Evolutionary conservation across 2,113 vertebrate species (phyloP).

Genomic region (Megalops atlanticus): DNA sequence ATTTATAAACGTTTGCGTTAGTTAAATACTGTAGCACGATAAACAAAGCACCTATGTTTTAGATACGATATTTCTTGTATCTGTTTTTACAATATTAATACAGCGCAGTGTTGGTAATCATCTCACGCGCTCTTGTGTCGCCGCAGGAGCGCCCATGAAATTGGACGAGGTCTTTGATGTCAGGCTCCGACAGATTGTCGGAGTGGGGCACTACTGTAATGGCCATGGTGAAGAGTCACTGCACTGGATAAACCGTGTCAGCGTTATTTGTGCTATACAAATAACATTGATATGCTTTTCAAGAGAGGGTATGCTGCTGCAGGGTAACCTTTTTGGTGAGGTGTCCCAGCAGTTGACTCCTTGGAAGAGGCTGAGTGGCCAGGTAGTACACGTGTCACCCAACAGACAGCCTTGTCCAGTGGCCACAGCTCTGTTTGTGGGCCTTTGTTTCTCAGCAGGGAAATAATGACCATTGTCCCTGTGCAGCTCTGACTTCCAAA

Average conservation of each 20-base stretch:
- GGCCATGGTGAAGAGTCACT: too few species aligned
- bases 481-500: not conserved
- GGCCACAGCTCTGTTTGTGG: not conserved
- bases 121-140: too few species aligned
- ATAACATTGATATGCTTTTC: too few species aligned
- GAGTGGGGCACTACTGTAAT: too few species aligned
- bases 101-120: not conserved
- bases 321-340: too few species aligned
- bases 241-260: too few species aligned
- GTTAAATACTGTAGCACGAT: not conserved
- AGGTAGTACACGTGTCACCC: not conserved
- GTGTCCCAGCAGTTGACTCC: too few species aligned
- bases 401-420: not conserved
- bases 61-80: not conserved
- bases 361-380: too few species aligned
- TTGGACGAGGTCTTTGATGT: not conserved
- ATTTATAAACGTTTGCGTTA: not conserved
- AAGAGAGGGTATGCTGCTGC: too few species aligned
- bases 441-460: not conserved
- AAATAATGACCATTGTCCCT: not conserved
- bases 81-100: not conserved
- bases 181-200: not conserved
- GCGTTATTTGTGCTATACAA: too few species aligned
- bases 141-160: not conserved
- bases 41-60: not conserved